Evolutionary conservation across 1,140 invertebrate species (phyloP).

Genomic region (Lucilia cuprina): DNA sequence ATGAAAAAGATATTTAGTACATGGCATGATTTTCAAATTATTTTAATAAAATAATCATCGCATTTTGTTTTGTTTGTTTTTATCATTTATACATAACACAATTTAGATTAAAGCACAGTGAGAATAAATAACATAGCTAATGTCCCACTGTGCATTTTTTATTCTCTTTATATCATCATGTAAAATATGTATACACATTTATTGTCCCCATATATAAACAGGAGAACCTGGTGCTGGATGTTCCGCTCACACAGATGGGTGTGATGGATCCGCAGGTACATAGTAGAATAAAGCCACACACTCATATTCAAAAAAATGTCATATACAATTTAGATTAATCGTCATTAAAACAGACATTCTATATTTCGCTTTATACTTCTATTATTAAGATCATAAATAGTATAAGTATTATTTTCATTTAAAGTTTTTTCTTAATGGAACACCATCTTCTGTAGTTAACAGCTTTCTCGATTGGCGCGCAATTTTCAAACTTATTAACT

Average conservation of each 20-base stretch:
- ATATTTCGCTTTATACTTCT: background rate
- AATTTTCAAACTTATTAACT: no score
- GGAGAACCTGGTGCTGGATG: slow-evolving; percentile 81
- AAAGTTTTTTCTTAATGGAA: no score
- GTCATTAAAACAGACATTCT: background rate
- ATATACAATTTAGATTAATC: background rate
- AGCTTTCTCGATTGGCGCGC: no score
- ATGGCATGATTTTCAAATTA: no score
- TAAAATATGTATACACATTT: slow-evolving; percentile 15
- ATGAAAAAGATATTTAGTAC: no score
- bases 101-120: background rate
- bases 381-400: no score
- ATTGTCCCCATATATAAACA: slow-evolving; percentile 43
- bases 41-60: no score
- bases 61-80: no score
- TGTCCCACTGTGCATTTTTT: background rate
- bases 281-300: background rate
- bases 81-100: background rate
- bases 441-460: no score
- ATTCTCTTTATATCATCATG: background rate
- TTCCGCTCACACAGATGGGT: slow-evolving; percentile 84
- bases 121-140: background rate
- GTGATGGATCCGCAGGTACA: slow-evolving; percentile 84
- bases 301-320: background rate
- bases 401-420: no score